Percentiles rank a stretch among this genome's conserved stretches.
Conservation (phyloP, 2,113 vertebrate genomes). For the Boulengeromyrus knoepffleri region DNA sequence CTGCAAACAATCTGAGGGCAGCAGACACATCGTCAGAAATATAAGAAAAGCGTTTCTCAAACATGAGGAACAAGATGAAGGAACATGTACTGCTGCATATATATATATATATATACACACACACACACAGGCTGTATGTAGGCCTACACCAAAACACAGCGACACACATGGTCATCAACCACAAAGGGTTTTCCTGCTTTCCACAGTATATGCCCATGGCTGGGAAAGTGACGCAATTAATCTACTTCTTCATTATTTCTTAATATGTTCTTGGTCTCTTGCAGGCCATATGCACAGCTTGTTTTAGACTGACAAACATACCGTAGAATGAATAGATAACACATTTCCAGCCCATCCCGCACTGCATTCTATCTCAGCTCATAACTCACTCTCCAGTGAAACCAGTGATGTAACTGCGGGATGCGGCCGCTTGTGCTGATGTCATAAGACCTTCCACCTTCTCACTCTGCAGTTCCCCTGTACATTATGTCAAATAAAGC, state of each 20-base stretch:
- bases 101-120: not conserved
- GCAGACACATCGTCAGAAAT: not conserved
- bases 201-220: not conserved
- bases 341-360: not conserved
- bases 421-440: not conserved
- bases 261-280: not conserved
- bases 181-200: not conserved
- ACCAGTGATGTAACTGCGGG: not conserved
- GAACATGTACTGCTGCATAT: not conserved
- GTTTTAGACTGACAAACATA: not conserved
- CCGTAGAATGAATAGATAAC: not conserved
- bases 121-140: not conserved
- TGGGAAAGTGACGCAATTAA: not conserved
- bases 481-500: not conserved
- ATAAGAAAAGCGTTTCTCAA: slow-evolving; percentile 2
- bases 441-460: not conserved
- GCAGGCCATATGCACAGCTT: not conserved
- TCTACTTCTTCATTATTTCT: not conserved
- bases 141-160: not conserved
- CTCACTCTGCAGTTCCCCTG: not conserved
- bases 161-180: not conserved
- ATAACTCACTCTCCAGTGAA: not conserved
- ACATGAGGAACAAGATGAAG: slow-evolving; percentile 1
- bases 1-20: not conserved
- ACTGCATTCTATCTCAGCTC: not conserved